Conservation (phyloP, 2,113 vertebrate genomes). For the Larimichthys crocea region DNA sequence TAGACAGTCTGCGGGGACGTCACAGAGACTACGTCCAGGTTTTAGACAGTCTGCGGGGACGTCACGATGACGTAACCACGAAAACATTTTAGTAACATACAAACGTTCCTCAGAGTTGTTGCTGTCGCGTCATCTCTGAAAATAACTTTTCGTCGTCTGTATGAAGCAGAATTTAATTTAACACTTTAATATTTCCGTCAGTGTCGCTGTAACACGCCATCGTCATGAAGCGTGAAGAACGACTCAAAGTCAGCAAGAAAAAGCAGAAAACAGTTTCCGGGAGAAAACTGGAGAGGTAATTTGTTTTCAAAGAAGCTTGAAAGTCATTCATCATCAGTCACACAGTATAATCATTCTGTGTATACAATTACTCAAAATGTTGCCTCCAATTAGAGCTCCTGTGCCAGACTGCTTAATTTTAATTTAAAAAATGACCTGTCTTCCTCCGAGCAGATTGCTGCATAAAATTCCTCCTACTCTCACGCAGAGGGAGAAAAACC, state of each 20-base stretch:
- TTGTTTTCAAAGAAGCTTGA: constrained; percentile 17
- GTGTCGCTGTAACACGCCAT: no score
- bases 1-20: no score
- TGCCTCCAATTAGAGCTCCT: constrained; percentile 50
- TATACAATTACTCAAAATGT: constrained; percentile 58
- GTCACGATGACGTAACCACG: no score
- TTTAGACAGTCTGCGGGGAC: no score
- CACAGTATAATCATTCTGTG: constrained; percentile 23
- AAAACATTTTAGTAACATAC: no score
- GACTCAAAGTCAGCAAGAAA: constrained; percentile 16
- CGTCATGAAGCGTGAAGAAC: neutral
- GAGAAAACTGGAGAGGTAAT: neutral
- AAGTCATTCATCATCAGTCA: constrained; percentile 53
- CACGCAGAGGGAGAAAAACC: neutral
- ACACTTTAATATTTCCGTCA: no score
- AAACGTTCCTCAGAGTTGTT: no score
- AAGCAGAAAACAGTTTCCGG: neutral
- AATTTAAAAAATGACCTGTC: constrained; percentile 48
- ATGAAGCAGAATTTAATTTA: no score
- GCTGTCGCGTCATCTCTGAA: no score
- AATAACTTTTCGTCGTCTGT: no score
- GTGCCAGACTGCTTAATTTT: constrained; percentile 45
- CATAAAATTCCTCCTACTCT: constrained; percentile 28
- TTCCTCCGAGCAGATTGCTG: constrained; percentile 36
- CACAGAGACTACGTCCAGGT: no score